Evolutionary conservation across 2,797 vertebrate genomes (phyloP), one percentile per base, ranked within the genome.

Genomic region (Anguilla obscura): DNA sequence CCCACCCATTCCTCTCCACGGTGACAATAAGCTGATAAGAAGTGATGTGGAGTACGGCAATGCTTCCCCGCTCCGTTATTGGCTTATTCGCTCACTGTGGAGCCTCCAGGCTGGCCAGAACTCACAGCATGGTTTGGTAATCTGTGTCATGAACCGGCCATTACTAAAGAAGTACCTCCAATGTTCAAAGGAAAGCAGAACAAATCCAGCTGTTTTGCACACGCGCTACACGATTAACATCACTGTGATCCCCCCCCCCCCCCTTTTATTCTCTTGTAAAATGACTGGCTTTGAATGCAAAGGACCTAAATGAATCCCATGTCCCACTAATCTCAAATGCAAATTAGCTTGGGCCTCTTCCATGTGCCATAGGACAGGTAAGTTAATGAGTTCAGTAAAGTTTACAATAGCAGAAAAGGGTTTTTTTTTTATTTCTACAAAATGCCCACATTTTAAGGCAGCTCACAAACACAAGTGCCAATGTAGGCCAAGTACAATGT

Each of bases 161-260:
- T 94, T 36, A 80, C 58, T 94, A 95, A 96, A 96, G 95, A 96
- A 96, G 95, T 92, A 93, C 94, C 95, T 96, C 95, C 92, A 84
- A 87, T 14, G 87, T 91, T 87, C 40, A 90, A 86, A 89, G 24
- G 5, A 30, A 83, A 85, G 83, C 86, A 88, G 33, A 9, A 82
- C 85, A 86, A n/a, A 16, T 27, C 33, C 54, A 36, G 71, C 56
- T 87, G 86, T 87, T 48, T 84, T 52, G 14, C 52, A 14, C 80
- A 30, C n/a, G 52, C 83, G 52, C 27, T n/a, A n/a, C 9, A 58
- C 14, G 52, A 9, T 54, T 84, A 8, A 33, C n/a, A 30, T 82
- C 79, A 82, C 18, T 2, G 7, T n/a, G 10, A 50, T 12, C 7
- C 10, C 16, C 9, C 30, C 33, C 27, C 14, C 30, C 33, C 16